Conservation (phyloP, 2,888 invertebrate species). For the Ectropis crepuscularia region DNA sequence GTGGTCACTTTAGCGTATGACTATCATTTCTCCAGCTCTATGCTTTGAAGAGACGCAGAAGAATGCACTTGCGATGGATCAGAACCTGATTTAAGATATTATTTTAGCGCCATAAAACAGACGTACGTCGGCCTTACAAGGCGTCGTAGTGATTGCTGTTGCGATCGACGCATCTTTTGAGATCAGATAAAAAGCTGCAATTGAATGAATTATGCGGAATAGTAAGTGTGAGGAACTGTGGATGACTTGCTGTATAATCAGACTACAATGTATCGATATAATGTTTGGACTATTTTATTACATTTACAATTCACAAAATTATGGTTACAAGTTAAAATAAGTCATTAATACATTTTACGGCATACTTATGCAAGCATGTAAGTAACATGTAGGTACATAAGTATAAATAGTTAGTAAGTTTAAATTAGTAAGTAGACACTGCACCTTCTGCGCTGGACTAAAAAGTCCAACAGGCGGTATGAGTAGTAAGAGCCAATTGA, state of each 20-base stretch:
- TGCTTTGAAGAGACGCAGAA: slow-evolving; percentile 5
- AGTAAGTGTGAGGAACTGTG: neutral
- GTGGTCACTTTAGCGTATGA: neutral
- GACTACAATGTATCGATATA: neutral
- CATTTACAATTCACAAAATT: neutral
- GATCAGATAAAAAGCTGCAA: slow-evolving; percentile 8
- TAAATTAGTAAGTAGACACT: too few relatives aligned
- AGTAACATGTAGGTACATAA: too few relatives aligned
- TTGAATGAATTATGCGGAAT: neutral
- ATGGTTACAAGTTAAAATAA: neutral
- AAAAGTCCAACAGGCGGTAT: too few relatives aligned
- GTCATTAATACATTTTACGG: too few relatives aligned
- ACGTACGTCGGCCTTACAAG: slow-evolving; percentile 2
- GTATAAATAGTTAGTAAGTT: too few relatives aligned
- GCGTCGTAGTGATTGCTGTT: neutral
- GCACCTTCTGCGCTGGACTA: too few relatives aligned
- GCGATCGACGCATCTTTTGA: slow-evolving; percentile 5
- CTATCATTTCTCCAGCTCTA: neutral
- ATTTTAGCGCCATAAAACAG: slow-evolving; percentile 18
- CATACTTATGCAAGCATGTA: too few relatives aligned
- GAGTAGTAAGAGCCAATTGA: too few relatives aligned
- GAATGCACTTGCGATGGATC: neutral
- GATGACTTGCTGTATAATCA: slow-evolving; percentile 5
- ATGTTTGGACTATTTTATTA: neutral
- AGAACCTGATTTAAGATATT: slow-evolving; percentile 17